Base-by-base conservation (phyloP, 2,113 vertebrate species). In the Archocentrus centrarchus region DNA sequence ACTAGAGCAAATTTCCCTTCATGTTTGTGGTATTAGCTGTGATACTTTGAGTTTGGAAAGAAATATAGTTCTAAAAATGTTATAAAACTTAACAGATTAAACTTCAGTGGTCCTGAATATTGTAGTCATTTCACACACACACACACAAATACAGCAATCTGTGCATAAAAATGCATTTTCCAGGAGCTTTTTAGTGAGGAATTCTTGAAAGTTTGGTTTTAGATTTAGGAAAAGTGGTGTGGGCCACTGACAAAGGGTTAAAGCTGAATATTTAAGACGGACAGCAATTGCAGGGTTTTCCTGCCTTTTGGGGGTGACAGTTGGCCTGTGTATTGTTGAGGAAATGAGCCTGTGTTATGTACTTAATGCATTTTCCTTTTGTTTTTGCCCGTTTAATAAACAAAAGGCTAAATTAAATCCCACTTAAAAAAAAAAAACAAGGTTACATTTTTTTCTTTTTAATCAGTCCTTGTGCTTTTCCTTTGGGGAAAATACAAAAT, bases 251-350 rank as follows among this genome's bases (percentile, higher is more conserved):
- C 44, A 0, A 47, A 70, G 50, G 66, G 44, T 24, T 53, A 70
- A 50, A 70, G 64, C 24, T 70, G 64, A 68, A 68, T 68, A 68
- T 50, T 50, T 68, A 50, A 68, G 47, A 9, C 27, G 64, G 50
- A 50, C 64, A 30, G 18, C 24, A 24, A 24, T 50, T 30, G 41
- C 24, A 20, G 15, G 9, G 64, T 50, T 50, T 70, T 17, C 18
- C 66, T 70, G 0, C 44, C 44, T 50, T 70, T 70, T 50, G 18
- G 17, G 44, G 24, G 47, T 53, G 24, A 70, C 9, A 50, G 10
- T 50, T 50, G 44, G 24, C 50, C 66, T 30, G 24, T 70, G 24
- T 70, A 30, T 70, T 47, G 13, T 47, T 13, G 6, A 20, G 4
- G 30, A 70, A 70, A 32, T 30, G 24, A 70, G 24, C 66, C 18